These are phyloP conservation scores for Argyresthia albistria DNA, from an alignment of 2,888 invertebrate species.

Conservation along the genomic window DNA sequence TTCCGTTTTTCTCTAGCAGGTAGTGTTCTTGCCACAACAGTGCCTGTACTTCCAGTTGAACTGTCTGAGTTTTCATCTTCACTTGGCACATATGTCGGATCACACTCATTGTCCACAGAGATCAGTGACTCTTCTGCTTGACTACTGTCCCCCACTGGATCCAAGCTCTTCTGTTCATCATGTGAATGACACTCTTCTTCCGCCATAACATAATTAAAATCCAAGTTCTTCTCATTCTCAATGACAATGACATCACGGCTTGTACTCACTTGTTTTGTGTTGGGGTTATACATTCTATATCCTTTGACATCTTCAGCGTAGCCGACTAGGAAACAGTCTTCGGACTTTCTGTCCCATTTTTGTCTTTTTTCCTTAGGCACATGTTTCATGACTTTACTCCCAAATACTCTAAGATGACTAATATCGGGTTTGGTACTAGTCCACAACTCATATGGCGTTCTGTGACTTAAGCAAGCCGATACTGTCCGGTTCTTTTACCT, in stretches of 20 bases:
- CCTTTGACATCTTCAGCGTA: conserved; percentile 19
- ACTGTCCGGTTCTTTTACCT: background rate
- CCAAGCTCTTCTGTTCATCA: background rate
- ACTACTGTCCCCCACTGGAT: background rate
- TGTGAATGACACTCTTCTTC: background rate
- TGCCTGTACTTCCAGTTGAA: background rate
- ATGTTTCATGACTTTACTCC: background rate
- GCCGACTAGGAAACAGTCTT: conserved; percentile 17
- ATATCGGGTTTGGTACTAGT: background rate
- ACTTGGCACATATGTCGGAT: background rate
- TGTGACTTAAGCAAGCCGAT: background rate
- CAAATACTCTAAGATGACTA: background rate
- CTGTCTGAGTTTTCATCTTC: background rate
- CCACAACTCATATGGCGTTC: background rate
- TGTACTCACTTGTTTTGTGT: conserved; percentile 1
- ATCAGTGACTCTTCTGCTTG: background rate
- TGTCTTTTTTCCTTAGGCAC: conserved; percentile 22
- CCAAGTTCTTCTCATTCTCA: background rate
- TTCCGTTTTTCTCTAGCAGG: background rate
- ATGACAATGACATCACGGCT: background rate
- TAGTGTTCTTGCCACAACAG: background rate
- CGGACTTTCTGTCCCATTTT: conserved; percentile 18
- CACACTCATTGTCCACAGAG: background rate
- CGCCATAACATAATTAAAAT: background rate
- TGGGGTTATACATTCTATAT: conserved; percentile 16